phyloP scores from a whole-genome alignment of 2,113 vertebrate genomes.

The Macquaria ambigua region DNA sequence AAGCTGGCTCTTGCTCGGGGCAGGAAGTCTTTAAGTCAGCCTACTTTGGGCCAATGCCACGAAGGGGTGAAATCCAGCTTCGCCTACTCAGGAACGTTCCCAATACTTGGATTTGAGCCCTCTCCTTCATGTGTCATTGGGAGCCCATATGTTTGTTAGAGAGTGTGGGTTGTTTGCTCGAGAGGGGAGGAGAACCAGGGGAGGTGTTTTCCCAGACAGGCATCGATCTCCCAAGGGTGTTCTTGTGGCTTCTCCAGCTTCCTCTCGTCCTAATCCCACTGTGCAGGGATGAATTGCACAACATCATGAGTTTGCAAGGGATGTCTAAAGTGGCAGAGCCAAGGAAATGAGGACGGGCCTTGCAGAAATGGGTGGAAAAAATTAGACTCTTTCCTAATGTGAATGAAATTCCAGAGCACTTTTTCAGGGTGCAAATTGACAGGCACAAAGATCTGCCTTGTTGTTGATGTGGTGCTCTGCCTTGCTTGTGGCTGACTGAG shows the following conservation, averaged over 20 bases:
- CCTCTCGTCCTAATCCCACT: conserved; percentile 57
- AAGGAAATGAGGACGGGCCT: conserved; percentile 34
- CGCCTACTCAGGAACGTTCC: conserved; percentile 65
- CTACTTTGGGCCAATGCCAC: conserved; percentile 72
- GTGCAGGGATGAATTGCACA: conserved; percentile 54
- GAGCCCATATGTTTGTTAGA: conserved; percentile 77
- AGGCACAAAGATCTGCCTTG: conserved; percentile 68
- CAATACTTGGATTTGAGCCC: conserved; percentile 67
- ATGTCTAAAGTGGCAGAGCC: conserved; percentile 17
- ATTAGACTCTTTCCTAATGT: conserved; percentile 40
- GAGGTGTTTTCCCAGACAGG: conserved; percentile 72
- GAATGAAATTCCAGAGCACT: conserved; percentile 68
- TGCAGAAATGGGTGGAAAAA: conserved; percentile 4
- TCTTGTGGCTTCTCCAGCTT: conserved; percentile 73
- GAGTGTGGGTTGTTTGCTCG: conserved; percentile 64
- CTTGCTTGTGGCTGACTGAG: conserved; percentile 72
- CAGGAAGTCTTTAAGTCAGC: conserved; percentile 78
- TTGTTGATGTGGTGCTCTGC: conserved; percentile 68
- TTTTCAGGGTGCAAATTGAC: conserved; percentile 64
- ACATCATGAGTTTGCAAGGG: conserved; percentile 51
- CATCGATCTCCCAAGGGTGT: conserved; percentile 73
- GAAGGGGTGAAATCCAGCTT: conserved; percentile 73
- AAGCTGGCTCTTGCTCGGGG: conserved; percentile 66
- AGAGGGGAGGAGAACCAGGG: conserved; percentile 59
- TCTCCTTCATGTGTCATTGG: conserved; percentile 79